Conservation (phyloP, 2,797 vertebrate genomes). For the Poecile montanus region DNA sequence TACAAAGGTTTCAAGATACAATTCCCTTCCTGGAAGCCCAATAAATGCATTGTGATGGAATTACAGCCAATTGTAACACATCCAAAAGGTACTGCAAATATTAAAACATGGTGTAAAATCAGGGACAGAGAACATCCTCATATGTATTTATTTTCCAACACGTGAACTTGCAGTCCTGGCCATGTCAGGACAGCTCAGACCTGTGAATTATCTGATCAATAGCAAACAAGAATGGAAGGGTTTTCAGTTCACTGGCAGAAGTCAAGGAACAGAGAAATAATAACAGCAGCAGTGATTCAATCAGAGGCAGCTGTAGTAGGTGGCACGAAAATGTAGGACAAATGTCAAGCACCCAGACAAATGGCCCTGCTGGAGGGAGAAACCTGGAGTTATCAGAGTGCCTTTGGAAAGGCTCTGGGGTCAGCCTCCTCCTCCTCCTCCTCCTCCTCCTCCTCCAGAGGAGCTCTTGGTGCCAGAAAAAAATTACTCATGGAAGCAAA, state of each 20-base stretch:
- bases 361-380: background rate
- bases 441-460: background rate
- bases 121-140: background rate
- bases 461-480: background rate
- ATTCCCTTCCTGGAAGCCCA: background rate
- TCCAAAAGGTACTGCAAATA: background rate
- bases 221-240: background rate
- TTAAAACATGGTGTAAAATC: background rate
- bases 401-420: background rate
- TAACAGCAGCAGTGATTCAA: background rate
- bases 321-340: background rate
- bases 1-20: background rate
- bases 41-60: background rate
- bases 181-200: background rate
- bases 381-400: background rate
- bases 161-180: background rate
- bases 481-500: background rate
- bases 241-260: conserved; percentile 15
- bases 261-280: conserved; percentile 9
- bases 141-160: background rate
- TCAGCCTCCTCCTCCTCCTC: background rate
- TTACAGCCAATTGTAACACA: background rate
- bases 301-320: background rate
- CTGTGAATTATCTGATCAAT: conserved; percentile 31
- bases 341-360: conserved; percentile 40